These are phyloP conservation scores for Threskiornis aethiopicus DNA, from an alignment of 2,797 vertebrate species.

Conservation along the genomic window DNA sequence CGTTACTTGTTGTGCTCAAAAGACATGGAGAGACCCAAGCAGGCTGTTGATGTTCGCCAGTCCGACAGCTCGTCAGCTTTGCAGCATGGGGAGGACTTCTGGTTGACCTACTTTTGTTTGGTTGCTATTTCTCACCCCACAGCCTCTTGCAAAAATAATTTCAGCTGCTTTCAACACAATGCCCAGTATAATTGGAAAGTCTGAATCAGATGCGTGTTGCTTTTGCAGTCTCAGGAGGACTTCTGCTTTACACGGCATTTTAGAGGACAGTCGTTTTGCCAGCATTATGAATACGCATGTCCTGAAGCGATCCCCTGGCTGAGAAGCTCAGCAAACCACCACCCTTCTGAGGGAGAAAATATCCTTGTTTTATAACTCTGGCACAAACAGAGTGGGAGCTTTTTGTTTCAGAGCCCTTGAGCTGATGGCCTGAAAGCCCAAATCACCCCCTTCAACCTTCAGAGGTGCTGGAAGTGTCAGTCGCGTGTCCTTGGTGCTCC, in stretches of 20 bases:
- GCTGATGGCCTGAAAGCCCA: not conserved
- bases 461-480: not conserved
- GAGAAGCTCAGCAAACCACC: slow-evolving; percentile 1
- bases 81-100: not conserved
- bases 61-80: not conserved
- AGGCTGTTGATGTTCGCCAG: accelerated
- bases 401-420: not conserved
- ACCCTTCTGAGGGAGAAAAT: not conserved
- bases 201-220: not conserved
- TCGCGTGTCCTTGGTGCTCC: not conserved
- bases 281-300: not conserved
- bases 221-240: not conserved
- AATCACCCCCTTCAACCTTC: not conserved
- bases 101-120: slow-evolving; percentile 9
- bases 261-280: not conserved
- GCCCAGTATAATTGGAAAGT: not conserved
- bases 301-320: not conserved
- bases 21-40: not conserved
- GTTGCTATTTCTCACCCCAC: not conserved
- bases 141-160: not conserved
- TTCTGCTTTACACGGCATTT: not conserved
- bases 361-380: not conserved
- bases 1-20: not conserved
- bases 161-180: not conserved
- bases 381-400: not conserved